Conservation (phyloP, 2,797 vertebrate genomes). For the Etheostoma nigrum region DNA sequence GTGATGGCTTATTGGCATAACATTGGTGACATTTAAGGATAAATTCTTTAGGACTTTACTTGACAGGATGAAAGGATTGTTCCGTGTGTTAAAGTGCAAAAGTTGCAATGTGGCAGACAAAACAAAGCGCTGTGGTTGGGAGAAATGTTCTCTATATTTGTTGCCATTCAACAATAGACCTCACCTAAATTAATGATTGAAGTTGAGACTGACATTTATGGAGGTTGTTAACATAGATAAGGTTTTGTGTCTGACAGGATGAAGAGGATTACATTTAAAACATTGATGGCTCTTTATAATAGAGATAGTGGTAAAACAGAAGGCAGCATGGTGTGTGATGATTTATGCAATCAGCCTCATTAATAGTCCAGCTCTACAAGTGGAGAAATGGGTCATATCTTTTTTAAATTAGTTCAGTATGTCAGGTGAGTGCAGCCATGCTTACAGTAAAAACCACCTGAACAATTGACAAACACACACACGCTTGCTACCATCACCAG, state of each 20-base stretch:
- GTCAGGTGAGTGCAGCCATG: constrained; percentile 27
- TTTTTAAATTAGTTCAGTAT: constrained; percentile 23
- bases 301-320: constrained; percentile 32
- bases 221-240: constrained; percentile 25
- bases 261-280: constrained; percentile 50
- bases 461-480: not conserved
- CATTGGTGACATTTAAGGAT: no score
- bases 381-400: constrained; percentile 4
- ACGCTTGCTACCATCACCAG: constrained; percentile 19
- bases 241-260: constrained; percentile 30
- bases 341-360: constrained; percentile 51
- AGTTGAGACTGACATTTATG: constrained; percentile 7
- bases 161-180: not conserved
- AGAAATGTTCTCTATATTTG: not conserved
- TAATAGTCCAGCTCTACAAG: constrained; percentile 37
- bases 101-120: no score
- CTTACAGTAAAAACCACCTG: not conserved
- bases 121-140: not conserved
- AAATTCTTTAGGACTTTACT: no score
- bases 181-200: not conserved
- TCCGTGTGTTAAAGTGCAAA: no score
- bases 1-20: no score
- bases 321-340: constrained; percentile 34
- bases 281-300: constrained; percentile 28
- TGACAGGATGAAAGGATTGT: no score